phyloP scores from a whole-genome alignment of 2,888 invertebrate genomes.

The Cyaniris semiargus region DNA sequence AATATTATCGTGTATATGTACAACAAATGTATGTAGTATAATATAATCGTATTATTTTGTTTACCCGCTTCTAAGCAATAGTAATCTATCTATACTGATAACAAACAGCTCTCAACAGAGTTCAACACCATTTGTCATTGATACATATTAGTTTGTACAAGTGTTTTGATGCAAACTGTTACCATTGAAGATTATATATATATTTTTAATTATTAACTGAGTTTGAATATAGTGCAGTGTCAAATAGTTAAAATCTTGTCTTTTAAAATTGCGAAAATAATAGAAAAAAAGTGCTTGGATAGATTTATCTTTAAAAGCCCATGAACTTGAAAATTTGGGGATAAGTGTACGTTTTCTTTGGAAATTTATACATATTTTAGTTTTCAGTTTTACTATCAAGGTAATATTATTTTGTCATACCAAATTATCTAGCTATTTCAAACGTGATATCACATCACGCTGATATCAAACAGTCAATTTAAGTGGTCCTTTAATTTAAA shows the following conservation, averaged over 20 bases:
- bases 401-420: too few species aligned
- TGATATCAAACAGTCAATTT: too few species aligned
- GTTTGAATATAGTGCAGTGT: not conserved
- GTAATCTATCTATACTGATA: slow-evolving; percentile 25
- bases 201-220: not conserved
- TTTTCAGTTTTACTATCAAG: not conserved
- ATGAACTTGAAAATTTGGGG: not conserved
- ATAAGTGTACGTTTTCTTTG: not conserved
- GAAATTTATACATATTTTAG: not conserved
- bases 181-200: not conserved
- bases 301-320: not conserved
- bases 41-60: slow-evolving; percentile 1
- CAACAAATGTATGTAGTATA: too few species aligned
- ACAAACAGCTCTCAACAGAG: slow-evolving; percentile 17
- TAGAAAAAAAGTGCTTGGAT: not conserved
- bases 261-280: not conserved
- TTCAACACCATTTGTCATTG: slow-evolving; percentile 15
- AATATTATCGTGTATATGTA: too few species aligned
- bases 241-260: not conserved
- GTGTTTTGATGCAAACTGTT: not conserved
- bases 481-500: too few species aligned
- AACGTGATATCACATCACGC: too few species aligned
- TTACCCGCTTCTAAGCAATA: not conserved
- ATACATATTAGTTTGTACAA: slow-evolving; percentile 13
- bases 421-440: too few species aligned